These are phyloP conservation scores for Corvus cornix DNA, from an alignment of 2,113 vertebrate genomes.

Conservation along the genomic window DNA sequence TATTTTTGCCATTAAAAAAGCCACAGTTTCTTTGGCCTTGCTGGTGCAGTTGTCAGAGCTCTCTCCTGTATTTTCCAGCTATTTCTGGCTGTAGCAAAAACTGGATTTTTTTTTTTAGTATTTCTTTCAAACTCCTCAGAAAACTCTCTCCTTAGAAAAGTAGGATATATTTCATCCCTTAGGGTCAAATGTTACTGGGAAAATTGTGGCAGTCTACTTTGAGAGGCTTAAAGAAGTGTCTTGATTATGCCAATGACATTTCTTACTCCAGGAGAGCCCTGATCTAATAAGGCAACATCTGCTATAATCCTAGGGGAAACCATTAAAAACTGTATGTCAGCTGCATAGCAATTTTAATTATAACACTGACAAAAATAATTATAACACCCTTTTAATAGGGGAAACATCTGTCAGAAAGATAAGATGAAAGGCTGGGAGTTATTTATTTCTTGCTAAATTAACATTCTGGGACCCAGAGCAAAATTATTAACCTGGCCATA, in stretches of 20 bases:
- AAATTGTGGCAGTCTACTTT: conserved; percentile 20
- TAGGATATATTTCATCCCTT: background rate
- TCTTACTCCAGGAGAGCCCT: conserved; percentile 25
- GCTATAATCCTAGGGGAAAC: conserved; percentile 58
- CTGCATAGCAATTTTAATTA: conserved; percentile 63
- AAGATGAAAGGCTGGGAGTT: conserved; percentile 57
- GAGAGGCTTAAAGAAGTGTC: background rate
- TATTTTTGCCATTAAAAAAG: background rate
- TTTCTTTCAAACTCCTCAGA: background rate
- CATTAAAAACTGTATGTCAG: conserved; percentile 60
- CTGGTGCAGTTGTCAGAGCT: background rate
- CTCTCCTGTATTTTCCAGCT: background rate
- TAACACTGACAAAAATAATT: conserved; percentile 66
- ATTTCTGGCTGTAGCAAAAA: background rate
- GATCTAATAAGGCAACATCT: conserved; percentile 65
- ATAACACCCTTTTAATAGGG: conserved; percentile 54
- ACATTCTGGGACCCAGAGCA: background rate
- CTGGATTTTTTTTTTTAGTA: background rate
- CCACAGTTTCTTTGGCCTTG: background rate
- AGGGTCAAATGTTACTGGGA: background rate
- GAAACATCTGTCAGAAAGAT: conserved; percentile 65
- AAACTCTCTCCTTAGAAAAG: background rate
- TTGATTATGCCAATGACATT: conserved; percentile 53
- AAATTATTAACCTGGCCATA: conserved; percentile 2
- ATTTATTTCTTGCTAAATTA: conserved; percentile 51